Base-by-base conservation (phyloP, 2,113 vertebrate genomes). In the Perccottus glenii region DNA sequence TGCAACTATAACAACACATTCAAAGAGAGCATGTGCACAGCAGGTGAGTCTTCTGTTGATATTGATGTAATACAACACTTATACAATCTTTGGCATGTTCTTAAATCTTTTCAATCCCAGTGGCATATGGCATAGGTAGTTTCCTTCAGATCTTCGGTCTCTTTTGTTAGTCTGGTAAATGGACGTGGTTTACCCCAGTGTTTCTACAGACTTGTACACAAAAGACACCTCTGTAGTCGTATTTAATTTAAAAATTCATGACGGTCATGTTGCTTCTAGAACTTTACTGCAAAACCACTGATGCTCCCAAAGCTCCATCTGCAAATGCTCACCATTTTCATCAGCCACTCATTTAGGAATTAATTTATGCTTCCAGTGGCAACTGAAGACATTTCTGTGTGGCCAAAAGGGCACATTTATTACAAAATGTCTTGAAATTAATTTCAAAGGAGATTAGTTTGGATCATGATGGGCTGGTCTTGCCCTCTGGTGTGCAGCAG, bases 351-450 rank as follows among this genome's bases (percentile, higher is more conserved):
- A 77, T 87, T 90, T 81, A 78, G 55, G 32, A 73, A 62, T 80
- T 88, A 66, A 91, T 88, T 81, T 79, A 87, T 73, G 73, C 75
- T 67, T 65, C 69, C 64, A 51, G 70, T 46, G 75, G 66, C 27
- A 61, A 72, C 63, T 65, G 44, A 50, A 67, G 69, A 60, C 60
- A 38, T 63, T 71, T 77, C 58, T 64, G 78, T 78, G 66, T 66
- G 70, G 76, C 72, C 68, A 81, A 80, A 87, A 77, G 73, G 85
- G 58, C 84, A 78, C 72, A 83, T 88, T 89, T 85, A 87, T 85
- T 85, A 82, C 73, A 73, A 71, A 80, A 80, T 77, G 74, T 81
- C 77, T 76, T 51, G 53, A 77, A 89, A 87, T 90, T 70, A 80
- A 89, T 88, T 88, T 89, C 5, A 61, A 64, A 61, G 70, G 14